These are phyloP conservation scores for Mythimna impura DNA, from an alignment of 2,888 invertebrate genomes.

Conservation along the genomic window DNA sequence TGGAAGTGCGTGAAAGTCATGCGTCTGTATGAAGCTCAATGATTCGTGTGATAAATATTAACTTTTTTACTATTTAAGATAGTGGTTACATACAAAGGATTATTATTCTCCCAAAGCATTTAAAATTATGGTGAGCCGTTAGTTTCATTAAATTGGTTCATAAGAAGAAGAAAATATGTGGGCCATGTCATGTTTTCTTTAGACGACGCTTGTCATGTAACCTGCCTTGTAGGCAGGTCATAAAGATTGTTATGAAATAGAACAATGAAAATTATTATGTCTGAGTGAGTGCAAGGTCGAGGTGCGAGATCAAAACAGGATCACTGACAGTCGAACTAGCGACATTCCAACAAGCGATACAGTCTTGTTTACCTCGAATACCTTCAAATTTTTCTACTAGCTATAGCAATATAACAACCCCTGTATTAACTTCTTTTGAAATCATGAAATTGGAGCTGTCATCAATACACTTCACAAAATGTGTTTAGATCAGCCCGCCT, in stretches of 20 bases:
- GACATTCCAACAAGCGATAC: constrained; percentile 2
- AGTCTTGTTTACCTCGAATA: neutral
- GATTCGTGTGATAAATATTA: neutral
- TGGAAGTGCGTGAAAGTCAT: constrained; percentile 20
- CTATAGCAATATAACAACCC: neutral
- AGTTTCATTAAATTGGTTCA: neutral
- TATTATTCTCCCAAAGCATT: neutral
- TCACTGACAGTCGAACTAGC: neutral
- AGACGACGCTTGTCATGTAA: neutral
- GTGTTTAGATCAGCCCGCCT: neutral
- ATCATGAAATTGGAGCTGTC: neutral
- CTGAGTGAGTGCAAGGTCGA: constrained; percentile 20
- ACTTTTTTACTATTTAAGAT: constrained; percentile 8
- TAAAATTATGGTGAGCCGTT: neutral
- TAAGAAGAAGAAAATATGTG: neutral
- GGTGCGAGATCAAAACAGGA: constrained; percentile 16
- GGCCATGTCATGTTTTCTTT: neutral
- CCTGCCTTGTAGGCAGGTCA: neutral
- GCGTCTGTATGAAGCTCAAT: constrained; percentile 9
- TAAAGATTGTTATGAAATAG: constrained; percentile 14
- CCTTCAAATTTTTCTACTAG: neutral
- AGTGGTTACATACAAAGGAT: neutral
- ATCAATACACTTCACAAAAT: neutral
- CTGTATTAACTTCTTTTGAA: neutral
- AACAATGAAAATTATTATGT: constrained; percentile 16